A percentile compares a stretch with the other conserved stretches of the same genome.
These are phyloP conservation scores for Trichopria drosophilae DNA, from an alignment of 2,888 invertebrate species.

Conservation along the genomic window DNA sequence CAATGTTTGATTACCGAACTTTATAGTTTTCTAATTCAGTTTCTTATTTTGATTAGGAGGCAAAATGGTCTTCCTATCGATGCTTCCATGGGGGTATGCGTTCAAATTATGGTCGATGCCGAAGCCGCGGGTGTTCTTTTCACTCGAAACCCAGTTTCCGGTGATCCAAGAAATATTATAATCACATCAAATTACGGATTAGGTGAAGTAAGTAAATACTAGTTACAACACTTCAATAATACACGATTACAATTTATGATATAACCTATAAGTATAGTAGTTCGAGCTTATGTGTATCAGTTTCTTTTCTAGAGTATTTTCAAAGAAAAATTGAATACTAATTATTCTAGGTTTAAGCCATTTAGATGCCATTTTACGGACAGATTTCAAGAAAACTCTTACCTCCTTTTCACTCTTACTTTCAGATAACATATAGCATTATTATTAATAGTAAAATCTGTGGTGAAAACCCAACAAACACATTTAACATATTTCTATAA, in stretches of 20 bases:
- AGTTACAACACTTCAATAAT: too few relatives aligned
- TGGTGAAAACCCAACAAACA: too few relatives aligned
- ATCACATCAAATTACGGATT: slow-evolving; percentile 82
- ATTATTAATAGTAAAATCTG: too few relatives aligned
- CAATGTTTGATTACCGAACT: background rate
- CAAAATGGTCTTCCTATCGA: slow-evolving; percentile 73
- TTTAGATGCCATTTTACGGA: too few relatives aligned
- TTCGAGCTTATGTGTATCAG: too few relatives aligned
- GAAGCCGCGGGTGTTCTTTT: slow-evolving; percentile 80
- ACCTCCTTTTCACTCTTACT: too few relatives aligned
- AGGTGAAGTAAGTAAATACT: slow-evolving; percentile 68
- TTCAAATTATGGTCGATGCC: slow-evolving; percentile 76
- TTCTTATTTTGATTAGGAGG: slow-evolving; percentile 55
- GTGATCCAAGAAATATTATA: slow-evolving; percentile 69
- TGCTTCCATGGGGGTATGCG: slow-evolving; percentile 76
- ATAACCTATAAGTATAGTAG: too few relatives aligned
- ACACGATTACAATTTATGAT: too few relatives aligned
- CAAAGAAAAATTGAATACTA: background rate
- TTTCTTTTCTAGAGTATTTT: background rate
- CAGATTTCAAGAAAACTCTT: too few relatives aligned
- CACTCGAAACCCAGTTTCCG: slow-evolving; percentile 75
- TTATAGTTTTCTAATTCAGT: background rate
- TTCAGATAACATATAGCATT: too few relatives aligned
- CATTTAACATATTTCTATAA: too few relatives aligned
- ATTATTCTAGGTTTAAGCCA: too few relatives aligned